These are phyloP conservation scores for Zhengitettix transpicula DNA, from an alignment of 2,888 invertebrate genomes.

Conservation along the genomic window DNA sequence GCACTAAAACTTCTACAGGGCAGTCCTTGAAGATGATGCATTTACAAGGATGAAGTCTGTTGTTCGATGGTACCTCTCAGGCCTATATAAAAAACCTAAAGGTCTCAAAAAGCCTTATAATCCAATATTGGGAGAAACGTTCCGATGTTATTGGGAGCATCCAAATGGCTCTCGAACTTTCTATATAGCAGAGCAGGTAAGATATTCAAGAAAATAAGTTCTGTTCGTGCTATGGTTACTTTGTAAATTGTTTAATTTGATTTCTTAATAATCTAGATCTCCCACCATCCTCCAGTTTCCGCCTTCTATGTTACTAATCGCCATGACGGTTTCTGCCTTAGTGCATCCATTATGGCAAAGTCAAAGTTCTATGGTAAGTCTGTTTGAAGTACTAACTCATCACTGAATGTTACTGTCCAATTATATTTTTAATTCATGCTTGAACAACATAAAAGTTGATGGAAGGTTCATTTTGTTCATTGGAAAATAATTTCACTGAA, in stretches of 20 bases:
- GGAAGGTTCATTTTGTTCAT: background rate
- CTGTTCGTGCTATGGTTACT: background rate
- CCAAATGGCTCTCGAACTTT: slow-evolving; percentile 68
- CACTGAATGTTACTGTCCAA: no score
- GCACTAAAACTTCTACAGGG: slow-evolving; percentile 35
- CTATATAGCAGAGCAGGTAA: slow-evolving; percentile 83
- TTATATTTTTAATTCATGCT: no score
- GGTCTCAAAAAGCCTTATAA: slow-evolving; percentile 93
- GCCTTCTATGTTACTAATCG: slow-evolving; percentile 88
- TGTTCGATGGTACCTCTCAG: slow-evolving; percentile 82
- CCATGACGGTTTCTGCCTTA: slow-evolving; percentile 81
- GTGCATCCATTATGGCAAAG: slow-evolving; percentile 77
- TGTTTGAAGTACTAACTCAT: background rate
- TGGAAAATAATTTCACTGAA: background rate
- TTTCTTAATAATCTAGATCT: slow-evolving; percentile 37
- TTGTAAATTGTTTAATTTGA: background rate
- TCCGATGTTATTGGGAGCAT: slow-evolving; percentile 83
- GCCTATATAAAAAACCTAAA: slow-evolving; percentile 85
- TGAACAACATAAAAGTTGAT: no score
- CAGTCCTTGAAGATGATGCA: slow-evolving; percentile 70
- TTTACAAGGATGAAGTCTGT: slow-evolving; percentile 78
- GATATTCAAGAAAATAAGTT: background rate
- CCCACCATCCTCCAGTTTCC: slow-evolving; percentile 88
- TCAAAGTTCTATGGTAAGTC: slow-evolving; percentile 81
- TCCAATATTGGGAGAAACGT: slow-evolving; percentile 83